phyloP scores from a whole-genome alignment of 2,888 invertebrate species.

The Idaea straminata region DNA sequence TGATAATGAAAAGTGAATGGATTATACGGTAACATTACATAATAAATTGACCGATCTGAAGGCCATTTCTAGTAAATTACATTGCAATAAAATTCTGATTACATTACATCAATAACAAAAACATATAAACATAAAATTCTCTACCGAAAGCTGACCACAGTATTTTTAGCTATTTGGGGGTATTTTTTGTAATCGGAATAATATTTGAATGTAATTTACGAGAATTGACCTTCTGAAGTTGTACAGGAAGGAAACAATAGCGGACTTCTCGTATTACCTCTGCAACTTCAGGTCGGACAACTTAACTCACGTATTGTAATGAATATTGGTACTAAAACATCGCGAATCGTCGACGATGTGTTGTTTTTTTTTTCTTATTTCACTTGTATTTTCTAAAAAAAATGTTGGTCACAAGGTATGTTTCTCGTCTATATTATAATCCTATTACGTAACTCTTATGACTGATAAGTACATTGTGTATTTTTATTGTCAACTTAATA shows the following conservation, averaged over 20 bases:
- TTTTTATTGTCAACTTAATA: slow-evolving; percentile 31
- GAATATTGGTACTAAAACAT: slow-evolving; percentile 38
- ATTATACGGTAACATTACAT: slow-evolving; percentile 26
- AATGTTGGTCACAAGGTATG: slow-evolving; percentile 63
- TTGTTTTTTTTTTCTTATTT: slow-evolving; percentile 39
- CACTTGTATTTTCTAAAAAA: slow-evolving; percentile 40
- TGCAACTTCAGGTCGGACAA: background rate
- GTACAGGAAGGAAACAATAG: too few relatives aligned
- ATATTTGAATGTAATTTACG: too few relatives aligned
- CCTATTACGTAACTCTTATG: slow-evolving; percentile 49
- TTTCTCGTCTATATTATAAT: slow-evolving; percentile 44
- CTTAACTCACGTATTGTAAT: slow-evolving; percentile 4
- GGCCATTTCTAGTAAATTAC: too few relatives aligned
- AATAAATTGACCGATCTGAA: too few relatives aligned
- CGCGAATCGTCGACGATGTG: slow-evolving; percentile 28
- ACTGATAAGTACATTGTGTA: slow-evolving; percentile 63
- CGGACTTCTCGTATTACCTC: background rate
- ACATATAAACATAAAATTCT: too few relatives aligned
- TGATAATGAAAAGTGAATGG: slow-evolving; percentile 45
- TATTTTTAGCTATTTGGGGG: too few relatives aligned
- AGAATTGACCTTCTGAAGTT: too few relatives aligned
- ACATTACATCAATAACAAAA: too few relatives aligned
- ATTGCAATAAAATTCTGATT: too few relatives aligned
- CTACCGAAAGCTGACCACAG: too few relatives aligned
- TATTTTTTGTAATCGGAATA: too few relatives aligned